Percentiles rank a stretch among this genome's conserved stretches.
These are phyloP conservation scores for Micronycteris hirsuta DNA, from an alignment of 2,113 vertebrate species.

Conservation along the genomic window DNA sequence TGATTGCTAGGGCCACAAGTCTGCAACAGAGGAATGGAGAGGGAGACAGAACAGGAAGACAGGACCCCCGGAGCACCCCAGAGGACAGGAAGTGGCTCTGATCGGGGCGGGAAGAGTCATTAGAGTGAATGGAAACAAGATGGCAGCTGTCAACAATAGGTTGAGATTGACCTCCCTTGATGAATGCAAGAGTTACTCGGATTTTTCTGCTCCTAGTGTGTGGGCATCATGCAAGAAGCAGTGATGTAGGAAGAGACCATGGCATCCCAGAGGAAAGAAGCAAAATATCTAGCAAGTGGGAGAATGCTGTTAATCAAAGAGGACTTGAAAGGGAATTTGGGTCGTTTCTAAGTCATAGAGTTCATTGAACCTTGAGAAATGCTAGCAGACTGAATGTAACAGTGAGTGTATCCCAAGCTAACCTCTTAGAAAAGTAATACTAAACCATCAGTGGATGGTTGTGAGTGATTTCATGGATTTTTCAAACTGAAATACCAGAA, in stretches of 20 bases:
- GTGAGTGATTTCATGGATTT: not conserved
- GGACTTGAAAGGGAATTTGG: not conserved
- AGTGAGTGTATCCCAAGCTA: not conserved
- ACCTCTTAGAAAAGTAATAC: slow-evolving; percentile 7
- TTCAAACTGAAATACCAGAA: not conserved
- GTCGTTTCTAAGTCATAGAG: not conserved
- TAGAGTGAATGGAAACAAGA: not conserved
- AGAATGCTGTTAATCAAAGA: not conserved
- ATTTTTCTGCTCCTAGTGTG: not conserved
- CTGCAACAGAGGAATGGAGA: not conserved
- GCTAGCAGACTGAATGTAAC: not conserved
- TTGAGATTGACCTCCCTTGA: not conserved
- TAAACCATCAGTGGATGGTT: not conserved
- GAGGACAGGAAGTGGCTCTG: not conserved
- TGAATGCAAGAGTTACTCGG: not conserved
- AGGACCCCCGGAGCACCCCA: not conserved
- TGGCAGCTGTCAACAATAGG: not conserved
- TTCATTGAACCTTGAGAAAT: not conserved
- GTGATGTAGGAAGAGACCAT: not conserved
- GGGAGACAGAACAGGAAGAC: not conserved
- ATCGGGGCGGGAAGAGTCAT: not conserved
- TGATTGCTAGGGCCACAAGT: not conserved
- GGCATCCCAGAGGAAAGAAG: not conserved
- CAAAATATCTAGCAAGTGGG: not conserved
- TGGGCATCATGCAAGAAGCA: not conserved